Percentiles rank a stretch among this genome's conserved stretches.
phyloP scores from a whole-genome alignment of 2,797 vertebrate species.

The Anas flavirostris region DNA sequence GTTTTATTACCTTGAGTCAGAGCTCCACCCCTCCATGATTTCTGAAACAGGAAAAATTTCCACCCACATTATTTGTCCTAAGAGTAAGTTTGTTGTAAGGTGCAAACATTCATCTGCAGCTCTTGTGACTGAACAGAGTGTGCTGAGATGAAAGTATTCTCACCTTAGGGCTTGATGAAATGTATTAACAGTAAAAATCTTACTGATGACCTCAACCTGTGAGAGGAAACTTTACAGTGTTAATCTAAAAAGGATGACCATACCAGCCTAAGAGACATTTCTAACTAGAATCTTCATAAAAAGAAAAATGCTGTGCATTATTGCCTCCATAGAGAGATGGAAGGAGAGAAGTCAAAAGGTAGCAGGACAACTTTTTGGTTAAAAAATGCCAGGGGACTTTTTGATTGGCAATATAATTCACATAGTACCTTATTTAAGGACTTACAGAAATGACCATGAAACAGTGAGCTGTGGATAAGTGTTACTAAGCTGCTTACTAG shows the following conservation, averaged over 20 bases:
- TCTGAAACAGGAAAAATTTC: constrained; percentile 60
- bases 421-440: not conserved
- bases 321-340: not conserved
- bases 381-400: not conserved
- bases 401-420: not conserved
- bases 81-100: not conserved
- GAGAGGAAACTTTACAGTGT: not conserved
- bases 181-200: not conserved
- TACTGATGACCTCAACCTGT: accelerated
- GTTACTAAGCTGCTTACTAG: not conserved
- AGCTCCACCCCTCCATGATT: constrained; percentile 61
- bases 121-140: not conserved
- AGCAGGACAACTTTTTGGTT: not conserved
- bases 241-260: not conserved
- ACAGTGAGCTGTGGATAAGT: not conserved
- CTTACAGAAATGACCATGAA: not conserved
- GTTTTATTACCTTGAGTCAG: constrained; percentile 67
- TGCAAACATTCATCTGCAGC: not conserved
- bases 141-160: not conserved
- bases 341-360: not conserved
- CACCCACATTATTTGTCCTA: constrained; percentile 35
- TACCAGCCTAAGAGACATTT: not conserved
- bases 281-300: not conserved
- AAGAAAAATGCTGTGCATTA: not conserved
- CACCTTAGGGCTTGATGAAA: not conserved